A percentile compares a stretch with the other conserved stretches of the same genome.
phyloP scores from a whole-genome alignment of 1,140 invertebrate species.

The Leptoteleia sp. region DNA sequence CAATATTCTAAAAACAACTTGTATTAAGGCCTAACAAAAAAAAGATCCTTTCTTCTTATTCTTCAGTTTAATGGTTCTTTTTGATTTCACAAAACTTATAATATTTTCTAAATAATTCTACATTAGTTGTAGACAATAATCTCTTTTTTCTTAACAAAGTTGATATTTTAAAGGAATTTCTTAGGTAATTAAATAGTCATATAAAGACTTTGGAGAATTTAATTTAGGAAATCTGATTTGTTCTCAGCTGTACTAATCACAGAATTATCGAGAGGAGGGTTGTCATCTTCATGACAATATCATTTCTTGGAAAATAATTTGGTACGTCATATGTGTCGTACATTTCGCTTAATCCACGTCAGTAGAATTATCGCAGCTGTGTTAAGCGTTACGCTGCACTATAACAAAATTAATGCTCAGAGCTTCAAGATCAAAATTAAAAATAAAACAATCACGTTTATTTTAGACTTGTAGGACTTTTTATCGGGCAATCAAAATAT shows the following conservation, averaged over 20 bases:
- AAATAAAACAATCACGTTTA: neutral
- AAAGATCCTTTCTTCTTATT: no score
- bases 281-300: conserved; percentile 6
- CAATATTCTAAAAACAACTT: no score
- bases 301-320: conserved; percentile 18
- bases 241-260: neutral
- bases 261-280: neutral
- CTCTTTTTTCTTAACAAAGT: no score
- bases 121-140: no score
- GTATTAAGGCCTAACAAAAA: no score
- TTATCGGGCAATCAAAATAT: neutral
- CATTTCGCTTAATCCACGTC: conserved; percentile 34
- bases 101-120: no score
- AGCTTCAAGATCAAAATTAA: conserved; percentile 2
- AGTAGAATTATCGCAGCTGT: conserved; percentile 15
- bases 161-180: no score
- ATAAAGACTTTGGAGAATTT: no score
- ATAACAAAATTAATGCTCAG: conserved; percentile 30
- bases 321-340: conserved; percentile 9
- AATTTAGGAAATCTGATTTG: no score
- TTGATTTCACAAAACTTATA: no score
- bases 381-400: conserved; percentile 27
- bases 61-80: no score
- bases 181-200: no score
- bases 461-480: neutral